Evolutionary conservation across 2,888 invertebrate genomes (phyloP).

Genomic region (Therioaphis trifolii): DNA sequence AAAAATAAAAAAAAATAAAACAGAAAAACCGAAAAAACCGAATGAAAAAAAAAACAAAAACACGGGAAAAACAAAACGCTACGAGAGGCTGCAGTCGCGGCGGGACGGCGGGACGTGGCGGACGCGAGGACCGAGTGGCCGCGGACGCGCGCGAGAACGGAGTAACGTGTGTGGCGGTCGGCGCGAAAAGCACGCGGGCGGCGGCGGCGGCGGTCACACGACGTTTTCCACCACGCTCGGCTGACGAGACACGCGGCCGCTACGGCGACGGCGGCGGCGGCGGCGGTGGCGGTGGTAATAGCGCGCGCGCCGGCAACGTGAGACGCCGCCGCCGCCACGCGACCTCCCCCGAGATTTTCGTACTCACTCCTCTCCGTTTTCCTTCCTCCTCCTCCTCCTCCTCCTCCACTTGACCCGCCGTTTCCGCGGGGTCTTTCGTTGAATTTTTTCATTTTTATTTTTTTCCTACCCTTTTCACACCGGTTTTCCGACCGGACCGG

Average conservation of each 20-base stretch:
- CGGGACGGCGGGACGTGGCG: too few relatives aligned
- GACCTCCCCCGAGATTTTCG: slow-evolving; percentile 24
- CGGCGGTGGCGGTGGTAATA: slow-evolving; percentile 26
- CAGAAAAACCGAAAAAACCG: too few relatives aligned
- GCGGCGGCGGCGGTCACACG: neutral
- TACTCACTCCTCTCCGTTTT: neutral
- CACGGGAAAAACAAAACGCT: too few relatives aligned
- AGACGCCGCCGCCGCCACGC: slow-evolving; percentile 8
- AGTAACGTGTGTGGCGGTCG: neutral
- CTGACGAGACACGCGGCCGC: neutral
- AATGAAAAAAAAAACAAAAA: too few relatives aligned
- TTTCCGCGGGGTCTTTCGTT: neutral
- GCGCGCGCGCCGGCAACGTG: slow-evolving; percentile 45
- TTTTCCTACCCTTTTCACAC: too few relatives aligned
- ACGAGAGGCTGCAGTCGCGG: too few relatives aligned
- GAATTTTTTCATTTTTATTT: too few relatives aligned
- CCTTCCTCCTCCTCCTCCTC: neutral
- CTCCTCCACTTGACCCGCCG: too few relatives aligned
- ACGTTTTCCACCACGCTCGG: too few relatives aligned
- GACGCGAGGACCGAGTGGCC: neutral
- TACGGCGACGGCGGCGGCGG: neutral
- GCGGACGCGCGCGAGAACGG: neutral
- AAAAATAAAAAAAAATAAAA: too few relatives aligned
- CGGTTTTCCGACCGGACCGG: too few relatives aligned
- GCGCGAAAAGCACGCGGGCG: neutral